Evolutionary conservation across 2,113 vertebrate species (phyloP).

Genomic region (Piprites chloris): DNA sequence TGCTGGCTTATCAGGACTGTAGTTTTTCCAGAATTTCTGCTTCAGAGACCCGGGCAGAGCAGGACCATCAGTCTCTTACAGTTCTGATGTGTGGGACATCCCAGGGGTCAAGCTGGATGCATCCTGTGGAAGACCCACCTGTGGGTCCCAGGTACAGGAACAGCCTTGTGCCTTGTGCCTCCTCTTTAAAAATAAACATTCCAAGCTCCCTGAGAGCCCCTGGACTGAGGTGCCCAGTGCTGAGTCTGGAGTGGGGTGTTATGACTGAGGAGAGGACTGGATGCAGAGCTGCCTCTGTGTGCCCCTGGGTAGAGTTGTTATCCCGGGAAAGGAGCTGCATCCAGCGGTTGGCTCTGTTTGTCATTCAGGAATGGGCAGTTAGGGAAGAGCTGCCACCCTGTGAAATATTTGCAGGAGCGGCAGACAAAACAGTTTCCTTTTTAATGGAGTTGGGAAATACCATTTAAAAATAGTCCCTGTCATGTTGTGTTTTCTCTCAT

Average conservation of each 20-base stretch:
- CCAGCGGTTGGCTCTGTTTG: rapidly evolving
- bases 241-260: neutral
- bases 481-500: neutral
- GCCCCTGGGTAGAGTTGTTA: neutral
- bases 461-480: neutral
- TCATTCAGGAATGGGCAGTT: neutral
- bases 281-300: neutral
- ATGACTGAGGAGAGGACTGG: neutral
- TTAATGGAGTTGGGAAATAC: neutral
- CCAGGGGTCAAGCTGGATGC: neutral
- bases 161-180: neutral
- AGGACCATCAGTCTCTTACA: neutral
- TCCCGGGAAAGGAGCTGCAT: neutral
- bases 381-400: neutral
- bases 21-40: neutral
- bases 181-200: neutral
- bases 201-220: neutral
- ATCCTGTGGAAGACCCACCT: neutral
- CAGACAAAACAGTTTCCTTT: neutral
- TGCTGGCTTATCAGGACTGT: neutral
- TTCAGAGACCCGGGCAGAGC: neutral
- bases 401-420: neutral
- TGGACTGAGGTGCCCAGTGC: rapidly evolving
- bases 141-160: neutral
- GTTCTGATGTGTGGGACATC: neutral